Evolutionary conservation across 2,797 vertebrate species (phyloP).

Genomic region (Loris lydekkerianus): DNA sequence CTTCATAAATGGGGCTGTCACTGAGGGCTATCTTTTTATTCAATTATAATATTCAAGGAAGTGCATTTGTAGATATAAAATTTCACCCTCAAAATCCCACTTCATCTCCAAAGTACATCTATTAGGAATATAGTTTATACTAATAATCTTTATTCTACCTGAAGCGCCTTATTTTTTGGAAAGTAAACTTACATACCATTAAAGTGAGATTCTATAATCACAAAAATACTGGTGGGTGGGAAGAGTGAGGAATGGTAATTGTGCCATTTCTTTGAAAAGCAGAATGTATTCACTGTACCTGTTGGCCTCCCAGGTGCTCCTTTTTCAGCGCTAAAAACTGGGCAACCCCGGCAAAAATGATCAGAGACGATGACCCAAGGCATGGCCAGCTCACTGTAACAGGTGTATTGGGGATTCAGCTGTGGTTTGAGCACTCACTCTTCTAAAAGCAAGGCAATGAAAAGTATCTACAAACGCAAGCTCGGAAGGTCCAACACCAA

Average conservation of each 20-base stretch:
- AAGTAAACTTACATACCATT: neutral
- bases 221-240: neutral
- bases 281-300: neutral
- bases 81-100: neutral
- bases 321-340: neutral
- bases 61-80: neutral
- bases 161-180: neutral
- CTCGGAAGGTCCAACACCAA: neutral
- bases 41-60: neutral
- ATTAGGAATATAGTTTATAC: neutral
- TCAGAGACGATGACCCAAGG: slow-evolving; percentile 40
- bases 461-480: neutral
- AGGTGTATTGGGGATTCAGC: slow-evolving; percentile 16
- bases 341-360: slow-evolving; percentile 31
- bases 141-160: neutral
- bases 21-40: neutral
- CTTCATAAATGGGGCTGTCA: neutral
- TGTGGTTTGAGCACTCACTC: slow-evolving; percentile 50
- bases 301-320: slow-evolving; percentile 54
- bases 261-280: neutral
- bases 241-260: neutral
- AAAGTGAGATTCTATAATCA: neutral
- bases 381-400: slow-evolving; percentile 27
- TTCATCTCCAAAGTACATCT: neutral
- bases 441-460: slow-evolving; percentile 47